phyloP scores from a whole-genome alignment of 2,113 vertebrate species.

The Pachypanchax playfairii region DNA sequence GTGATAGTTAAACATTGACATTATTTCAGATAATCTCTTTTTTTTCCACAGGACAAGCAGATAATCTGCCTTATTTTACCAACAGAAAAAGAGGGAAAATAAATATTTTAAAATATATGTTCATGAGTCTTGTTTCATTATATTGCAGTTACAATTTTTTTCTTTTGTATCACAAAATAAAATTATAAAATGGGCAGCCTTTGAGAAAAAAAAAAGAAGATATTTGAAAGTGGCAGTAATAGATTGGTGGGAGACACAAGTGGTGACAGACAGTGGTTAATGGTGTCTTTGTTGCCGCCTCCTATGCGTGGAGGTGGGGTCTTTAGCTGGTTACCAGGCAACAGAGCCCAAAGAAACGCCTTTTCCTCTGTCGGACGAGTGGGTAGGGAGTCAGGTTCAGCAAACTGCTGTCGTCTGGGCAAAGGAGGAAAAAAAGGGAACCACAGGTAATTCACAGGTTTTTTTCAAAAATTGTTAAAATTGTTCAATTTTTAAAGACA shows the following conservation, averaged over 20 bases:
- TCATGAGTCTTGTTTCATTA: slow-evolving; percentile 73
- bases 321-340: slow-evolving; percentile 95
- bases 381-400: slow-evolving; percentile 96
- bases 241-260: slow-evolving; percentile 79
- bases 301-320: slow-evolving; percentile 62
- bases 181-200: slow-evolving; percentile 80
- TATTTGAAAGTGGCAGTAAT: slow-evolving; percentile 81
- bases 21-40: slow-evolving; percentile 46
- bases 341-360: slow-evolving; percentile 96
- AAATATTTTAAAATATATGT: slow-evolving; percentile 78
- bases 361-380: slow-evolving; percentile 94
- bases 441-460: slow-evolving; percentile 23
- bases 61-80: slow-evolving; percentile 55
- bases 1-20: slow-evolving; percentile 53
- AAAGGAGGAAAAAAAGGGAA: slow-evolving; percentile 49
- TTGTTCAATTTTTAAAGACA: too few species aligned
- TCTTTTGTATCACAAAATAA: slow-evolving; percentile 81
- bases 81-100: slow-evolving; percentile 52
- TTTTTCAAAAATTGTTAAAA: neutral
- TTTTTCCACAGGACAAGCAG: slow-evolving; percentile 58
- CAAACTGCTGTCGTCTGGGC: slow-evolving; percentile 96
- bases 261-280: slow-evolving; percentile 75
- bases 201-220: slow-evolving; percentile 81
- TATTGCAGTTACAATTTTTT: slow-evolving; percentile 73
- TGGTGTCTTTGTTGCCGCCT: slow-evolving; percentile 72